Conservation (phyloP, 2,888 invertebrate species). For the Siphlonurus alternatus region DNA sequence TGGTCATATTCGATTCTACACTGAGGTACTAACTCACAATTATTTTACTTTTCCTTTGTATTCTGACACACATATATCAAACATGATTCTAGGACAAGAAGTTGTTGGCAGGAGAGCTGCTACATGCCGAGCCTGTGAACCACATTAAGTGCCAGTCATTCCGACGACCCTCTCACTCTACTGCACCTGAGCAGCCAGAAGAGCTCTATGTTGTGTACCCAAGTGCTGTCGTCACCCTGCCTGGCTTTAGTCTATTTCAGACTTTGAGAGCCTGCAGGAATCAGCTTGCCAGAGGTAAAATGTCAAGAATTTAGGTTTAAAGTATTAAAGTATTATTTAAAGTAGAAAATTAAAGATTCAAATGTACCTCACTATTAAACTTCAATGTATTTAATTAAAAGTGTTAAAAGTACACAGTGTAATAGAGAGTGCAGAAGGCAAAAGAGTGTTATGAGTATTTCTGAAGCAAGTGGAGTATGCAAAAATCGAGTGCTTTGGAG, state of each 20-base stretch:
- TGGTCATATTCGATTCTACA: conserved; percentile 74
- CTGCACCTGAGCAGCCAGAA: conserved; percentile 32
- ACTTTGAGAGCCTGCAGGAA: conserved; percentile 60
- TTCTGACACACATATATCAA: background rate
- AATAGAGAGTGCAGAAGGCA: no score
- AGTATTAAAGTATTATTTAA: background rate
- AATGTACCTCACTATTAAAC: no score
- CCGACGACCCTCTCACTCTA: conserved; percentile 28
- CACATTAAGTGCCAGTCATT: conserved; percentile 63
- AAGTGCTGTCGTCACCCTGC: conserved; percentile 52
- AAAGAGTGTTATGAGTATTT: no score
- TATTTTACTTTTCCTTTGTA: background rate
- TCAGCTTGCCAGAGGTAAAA: conserved; percentile 57
- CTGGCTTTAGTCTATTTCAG: conserved; percentile 62
- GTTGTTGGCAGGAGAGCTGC: conserved; percentile 61
- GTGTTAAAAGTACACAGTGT: no score
- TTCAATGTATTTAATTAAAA: no score
- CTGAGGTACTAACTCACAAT: conserved; percentile 37
- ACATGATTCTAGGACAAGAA: conserved; percentile 42
- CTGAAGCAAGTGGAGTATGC: no score
- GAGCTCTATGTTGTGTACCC: conserved; percentile 61
- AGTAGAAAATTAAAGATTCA: no score
- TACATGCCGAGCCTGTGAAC: conserved; percentile 65
- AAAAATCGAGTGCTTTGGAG: no score
- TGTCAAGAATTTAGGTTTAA: no score